These are phyloP conservation scores for Petrophora chlorosata DNA, from an alignment of 2,888 invertebrate genomes.

Conservation along the genomic window DNA sequence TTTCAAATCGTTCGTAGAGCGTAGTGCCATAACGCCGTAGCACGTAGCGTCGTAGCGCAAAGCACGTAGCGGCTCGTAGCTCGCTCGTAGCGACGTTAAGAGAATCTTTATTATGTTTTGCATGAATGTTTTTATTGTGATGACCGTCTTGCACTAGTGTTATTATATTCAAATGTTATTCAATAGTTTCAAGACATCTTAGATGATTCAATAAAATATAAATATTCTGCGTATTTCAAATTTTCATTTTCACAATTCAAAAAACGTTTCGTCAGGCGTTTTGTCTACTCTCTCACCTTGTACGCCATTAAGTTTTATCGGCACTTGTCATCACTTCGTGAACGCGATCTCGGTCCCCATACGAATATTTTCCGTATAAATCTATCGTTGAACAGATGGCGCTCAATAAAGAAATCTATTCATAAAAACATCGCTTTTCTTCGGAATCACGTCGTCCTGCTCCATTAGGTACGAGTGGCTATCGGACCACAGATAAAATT, in stretches of 20 bases:
- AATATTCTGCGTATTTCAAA: too few relatives aligned
- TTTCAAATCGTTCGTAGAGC: constrained; percentile 20
- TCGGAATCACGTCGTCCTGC: constrained; percentile 13
- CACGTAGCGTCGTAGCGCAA: constrained; percentile 13
- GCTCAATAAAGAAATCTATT: constrained; percentile 21
- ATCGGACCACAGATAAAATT: constrained; percentile 23
- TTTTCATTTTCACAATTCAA: too few relatives aligned
- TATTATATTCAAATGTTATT: too few relatives aligned
- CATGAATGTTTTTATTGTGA: too few relatives aligned
- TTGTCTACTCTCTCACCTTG: too few relatives aligned
- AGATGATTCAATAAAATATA: too few relatives aligned
- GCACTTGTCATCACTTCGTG: too few relatives aligned
- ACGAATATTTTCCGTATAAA: background rate
- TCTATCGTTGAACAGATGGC: constrained; percentile 22
- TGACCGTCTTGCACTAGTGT: too few relatives aligned
- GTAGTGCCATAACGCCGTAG: constrained; percentile 24
- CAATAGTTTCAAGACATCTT: too few relatives aligned
- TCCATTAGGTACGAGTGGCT: constrained; percentile 14
- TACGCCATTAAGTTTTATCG: too few relatives aligned
- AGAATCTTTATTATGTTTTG: constrained; percentile 1
- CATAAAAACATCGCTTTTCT: constrained; percentile 17
- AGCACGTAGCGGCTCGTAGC: constrained; percentile 23
- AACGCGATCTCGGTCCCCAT: background rate
- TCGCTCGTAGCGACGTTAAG: constrained; percentile 3
- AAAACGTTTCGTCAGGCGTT: too few relatives aligned